Evolutionary conservation across 2,888 invertebrate genomes (phyloP), one percentile per base, ranked within the genome.

Genomic region (Drosophila parthenogenetica): DNA sequence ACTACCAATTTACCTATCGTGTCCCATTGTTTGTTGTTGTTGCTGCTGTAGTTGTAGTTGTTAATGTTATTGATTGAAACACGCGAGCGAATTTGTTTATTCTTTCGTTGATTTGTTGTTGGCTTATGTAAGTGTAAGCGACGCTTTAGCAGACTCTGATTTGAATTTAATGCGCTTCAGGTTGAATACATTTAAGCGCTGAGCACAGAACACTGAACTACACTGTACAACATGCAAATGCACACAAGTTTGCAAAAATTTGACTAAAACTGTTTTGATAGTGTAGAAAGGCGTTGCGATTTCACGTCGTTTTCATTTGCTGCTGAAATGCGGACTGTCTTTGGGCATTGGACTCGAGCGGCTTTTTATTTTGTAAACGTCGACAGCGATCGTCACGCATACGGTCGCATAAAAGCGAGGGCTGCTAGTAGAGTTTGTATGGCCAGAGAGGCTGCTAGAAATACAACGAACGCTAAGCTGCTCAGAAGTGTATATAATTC

Each of bases 311-410:
- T 58, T 63, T 61, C 54, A 59, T 66, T 68, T 82, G 72, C 79
- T 72, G 79, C 72, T 69, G 69, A 71, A 67, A 62, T 51, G 64
- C 68, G 58, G 65, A 87, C 85, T 83, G 84, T 51, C 73, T 71
- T 22, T 19, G 57, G 55, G 53, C 77, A 35, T 39, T 58, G 46
- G 46, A 39, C 50, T 32, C 50, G 65, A 53, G 53, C 72, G 66
- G 69, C 87, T 80, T 86, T 82, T 73, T 83, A 88, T 83, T 63
- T 57, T 77, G 62, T 59, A 55, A 61, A 64, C 63, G 50, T 25
- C 69, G 65, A 32, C 29, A 58, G 50, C 61, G 66, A 83, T 77
- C 81, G 68, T 19, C 42, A 73, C 45, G 39, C 54, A 73, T 62
- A 62, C 65, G 39, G 62, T 62, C 67, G 35, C 22, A 46, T 13